Base-by-base conservation (phyloP, 2,113 vertebrate species). In the Columba livia region DNA sequence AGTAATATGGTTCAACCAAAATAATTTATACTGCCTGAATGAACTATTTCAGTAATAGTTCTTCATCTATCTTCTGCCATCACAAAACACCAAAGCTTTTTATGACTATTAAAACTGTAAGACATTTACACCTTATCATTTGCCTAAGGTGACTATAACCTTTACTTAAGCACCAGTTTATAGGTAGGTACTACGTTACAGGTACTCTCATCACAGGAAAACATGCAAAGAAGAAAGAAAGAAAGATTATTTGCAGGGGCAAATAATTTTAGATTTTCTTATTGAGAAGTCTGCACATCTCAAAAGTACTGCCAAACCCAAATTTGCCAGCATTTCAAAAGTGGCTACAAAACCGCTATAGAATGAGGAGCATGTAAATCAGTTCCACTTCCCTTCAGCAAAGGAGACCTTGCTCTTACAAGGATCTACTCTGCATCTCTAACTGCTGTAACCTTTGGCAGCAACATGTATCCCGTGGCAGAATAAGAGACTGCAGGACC, bases 381-480 rank as follows among this genome's bases (percentile, higher is more conserved):
- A 61, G 20, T 44, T 32, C 19, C 19, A 34, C 21, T 8, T 66
- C 47, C 48, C 36, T 36, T 12, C 7, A 84, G 13, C n/a, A 60
- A 85, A 67, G 26, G 11, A 31, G 16, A 80, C 25, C 32, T 48
- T 42, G 40, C 24, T 29, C 4, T 74, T 53, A 3, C 3, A 13
- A 32, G 21, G 26, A 81, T 23, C 38, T 80, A 6, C 5, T 32
- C 71, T 34, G 14, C 16, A 2, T 34, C 21, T 28, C 42, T 61
- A 23, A 44, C 42, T 44, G 42, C 53, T 34, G 5, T 28, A 38
- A 90, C n/a, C 16, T 16, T 28, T 34, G 13, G 21, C 57, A 77
- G 20, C 9, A 12, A 5, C 0, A 1, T 1, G 0, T 12, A 21
- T 5, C 38, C 16, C 38, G 26, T 3, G 5, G 44, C 36, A 61